These are phyloP conservation scores for Struthidea cinerea DNA, from an alignment of 2,113 vertebrate genomes.

Conservation along the genomic window DNA sequence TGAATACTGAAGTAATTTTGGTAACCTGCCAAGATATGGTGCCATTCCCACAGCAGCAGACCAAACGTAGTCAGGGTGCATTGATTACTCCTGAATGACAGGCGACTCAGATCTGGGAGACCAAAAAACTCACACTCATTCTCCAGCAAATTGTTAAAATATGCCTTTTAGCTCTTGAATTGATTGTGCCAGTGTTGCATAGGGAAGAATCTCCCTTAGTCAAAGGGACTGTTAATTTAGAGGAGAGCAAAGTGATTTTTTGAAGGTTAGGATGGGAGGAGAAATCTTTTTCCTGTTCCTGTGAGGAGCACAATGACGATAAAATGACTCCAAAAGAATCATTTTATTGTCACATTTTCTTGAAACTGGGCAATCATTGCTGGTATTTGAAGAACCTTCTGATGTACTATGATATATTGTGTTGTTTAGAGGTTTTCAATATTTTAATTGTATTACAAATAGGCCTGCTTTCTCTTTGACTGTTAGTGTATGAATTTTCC, in stretches of 20 bases:
- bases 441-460: not conserved
- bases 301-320: not conserved
- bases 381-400: not conserved
- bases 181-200: not conserved
- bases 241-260: not conserved
- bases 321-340: not conserved
- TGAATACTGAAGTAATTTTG: not conserved
- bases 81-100: not conserved
- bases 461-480: not conserved
- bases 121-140: not conserved
- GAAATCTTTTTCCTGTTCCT: not conserved
- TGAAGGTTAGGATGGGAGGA: not conserved
- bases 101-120: not conserved
- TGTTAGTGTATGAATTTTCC: not conserved
- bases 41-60: not conserved
- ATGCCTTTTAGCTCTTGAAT: not conserved
- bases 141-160: not conserved
- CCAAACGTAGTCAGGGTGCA: not conserved
- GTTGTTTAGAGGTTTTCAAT: not conserved
- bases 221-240: not conserved
- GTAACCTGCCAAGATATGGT: not conserved
- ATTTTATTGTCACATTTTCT: not conserved
- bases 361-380: rapidly evolving
- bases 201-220: not conserved
- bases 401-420: not conserved